Base-by-base conservation (phyloP, 2,113 vertebrate species). In the Lichenostomus cassidix region DNA sequence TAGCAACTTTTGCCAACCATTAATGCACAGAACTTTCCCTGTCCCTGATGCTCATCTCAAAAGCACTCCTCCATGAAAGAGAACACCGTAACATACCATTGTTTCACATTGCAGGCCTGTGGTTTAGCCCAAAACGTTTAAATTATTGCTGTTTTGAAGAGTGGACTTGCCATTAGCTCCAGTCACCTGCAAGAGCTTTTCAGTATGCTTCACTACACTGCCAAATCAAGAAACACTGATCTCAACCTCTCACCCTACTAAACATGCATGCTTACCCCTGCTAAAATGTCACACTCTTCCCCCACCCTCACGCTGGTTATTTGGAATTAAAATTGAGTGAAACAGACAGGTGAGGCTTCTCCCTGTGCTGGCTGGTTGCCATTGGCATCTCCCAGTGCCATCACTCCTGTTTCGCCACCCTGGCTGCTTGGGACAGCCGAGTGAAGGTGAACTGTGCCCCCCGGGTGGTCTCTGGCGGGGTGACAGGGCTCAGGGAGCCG, bases 301-400 rank as follows among this genome's bases (percentile, higher is more conserved):
- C 29, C 11, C 3, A 53, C 4, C 10, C 29, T n/a, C 47, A 35
- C 2, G 0, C 9, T 3, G 5, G 9, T 55, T 46, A n/a, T 35
- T 41, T 41, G n/a, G n/a, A 35, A 47, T 29, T 41, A 53, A 68
- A 44, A 52, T 7, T 3, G 9, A 52, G 15, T 5, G 23, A 29
- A 15, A 75, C 41, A 31, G 12, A 47, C 14, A 41, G 5, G 12
- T 31, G 28, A 67, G 24, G 20, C 5, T 59, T 74, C 37, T 22
- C 44, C 20, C 1, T 1, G 20, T 15, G 20, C 16, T 27, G 17
- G 11, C 29, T 18, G n/a, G 47, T 15, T 55, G 55, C 25, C 49
- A 8, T 2, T 24, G n/a, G 53, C n/a, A 69, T 20, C 5, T 53
- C 14, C 56, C 39, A 25, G 29, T 16, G 12, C 25, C 21, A 27